A percentile compares a stretch with the other conserved stretches of the same genome.
These are phyloP conservation scores for Trichoplusia ni DNA, from an alignment of 1,140 invertebrate genomes.

Conservation along the genomic window DNA sequence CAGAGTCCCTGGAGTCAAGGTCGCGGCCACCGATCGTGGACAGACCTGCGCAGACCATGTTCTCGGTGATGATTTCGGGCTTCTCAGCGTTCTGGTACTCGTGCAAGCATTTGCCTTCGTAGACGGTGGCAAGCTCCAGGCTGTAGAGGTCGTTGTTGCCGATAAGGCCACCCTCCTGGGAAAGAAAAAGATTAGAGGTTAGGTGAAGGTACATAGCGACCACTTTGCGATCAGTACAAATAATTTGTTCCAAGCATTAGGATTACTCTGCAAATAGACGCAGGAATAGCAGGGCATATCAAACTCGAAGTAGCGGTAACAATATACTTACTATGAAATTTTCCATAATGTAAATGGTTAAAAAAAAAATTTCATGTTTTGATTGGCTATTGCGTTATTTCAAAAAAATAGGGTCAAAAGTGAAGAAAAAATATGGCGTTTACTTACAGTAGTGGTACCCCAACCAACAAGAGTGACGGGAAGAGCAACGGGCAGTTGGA, in stretches of 20 bases:
- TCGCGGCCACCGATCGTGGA: conserved; percentile 2
- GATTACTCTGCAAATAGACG: too few relatives aligned
- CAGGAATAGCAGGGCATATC: too few relatives aligned
- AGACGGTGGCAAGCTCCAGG: conserved; percentile 1
- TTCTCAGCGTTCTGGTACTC: background rate
- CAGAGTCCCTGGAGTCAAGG: conserved; percentile 27
- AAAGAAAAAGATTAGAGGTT: too few relatives aligned
- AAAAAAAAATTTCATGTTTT: too few relatives aligned
- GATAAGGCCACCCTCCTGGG: conserved; percentile 40
- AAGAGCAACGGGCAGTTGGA: conserved; percentile 38
- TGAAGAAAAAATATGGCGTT: too few relatives aligned
- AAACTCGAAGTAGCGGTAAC: too few relatives aligned
- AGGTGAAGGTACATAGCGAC: too few relatives aligned
- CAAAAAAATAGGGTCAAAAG: too few relatives aligned
- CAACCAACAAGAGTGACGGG: conserved; percentile 50
- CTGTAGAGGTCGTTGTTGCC: conserved; percentile 30
- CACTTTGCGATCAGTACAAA: too few relatives aligned
- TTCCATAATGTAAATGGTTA: too few relatives aligned
- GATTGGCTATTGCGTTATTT: background rate
- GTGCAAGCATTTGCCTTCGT: conserved; percentile 24
- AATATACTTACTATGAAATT: too few relatives aligned
- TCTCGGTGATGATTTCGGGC: conserved; percentile 31
- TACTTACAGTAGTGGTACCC: conserved; percentile 50
- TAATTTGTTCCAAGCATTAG: too few relatives aligned
- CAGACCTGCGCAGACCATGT: conserved; percentile 37